Base-by-base conservation (phyloP, 2,888 invertebrate species). In the Caenorhabditis becei region DNA sequence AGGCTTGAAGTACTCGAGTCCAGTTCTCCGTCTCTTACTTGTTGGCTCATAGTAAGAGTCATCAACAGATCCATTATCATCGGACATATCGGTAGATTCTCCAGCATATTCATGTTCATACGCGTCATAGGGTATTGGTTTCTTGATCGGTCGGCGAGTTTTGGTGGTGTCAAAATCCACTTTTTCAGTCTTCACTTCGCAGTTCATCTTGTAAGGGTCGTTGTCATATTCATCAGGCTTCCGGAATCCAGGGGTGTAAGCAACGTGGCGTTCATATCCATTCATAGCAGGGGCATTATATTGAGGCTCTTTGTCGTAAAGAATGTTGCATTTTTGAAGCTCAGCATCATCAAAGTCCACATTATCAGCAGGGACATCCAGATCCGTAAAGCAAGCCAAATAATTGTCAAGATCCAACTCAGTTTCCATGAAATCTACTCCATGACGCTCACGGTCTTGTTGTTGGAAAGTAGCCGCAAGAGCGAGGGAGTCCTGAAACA, bases 401-500 rank as follows among this genome's bases (percentile, higher is more conserved):
- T 84, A 84, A 26, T 84, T 71, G 41, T 79, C 80, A 18, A 84
- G 69, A 51, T 83, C 79, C 53, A 84, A 53, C 26, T 80, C 72
- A 2, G 71, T 53, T 71, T 84, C 84, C 81, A 84, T 80, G 44
- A 84, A 84, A 37, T 82, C 78, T 14, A 79, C 70, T 18, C 70
- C 61, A 18, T 82, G 37, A 1, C 66, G 37, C 23, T 75, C 75
- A 20, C 75, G 75, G 20, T 75, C 75, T 20, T 66, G 75, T 47
- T 75, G 75, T 35, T 75, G 75, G 54, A 44, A 58, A 7, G 66
- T 44, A 14, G 75, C 59, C 8, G 75, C 75, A 24, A 75, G 58
- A 3, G 75, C 66, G 10, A 75, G 61, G 14, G 75, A 75, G 23
- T 75, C 75, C 75, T 75, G 59, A 32, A 65, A 59, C 26, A 37